These are phyloP conservation scores for Cinclus cinclus DNA, from an alignment of 2,113 vertebrate genomes.

Conservation along the genomic window DNA sequence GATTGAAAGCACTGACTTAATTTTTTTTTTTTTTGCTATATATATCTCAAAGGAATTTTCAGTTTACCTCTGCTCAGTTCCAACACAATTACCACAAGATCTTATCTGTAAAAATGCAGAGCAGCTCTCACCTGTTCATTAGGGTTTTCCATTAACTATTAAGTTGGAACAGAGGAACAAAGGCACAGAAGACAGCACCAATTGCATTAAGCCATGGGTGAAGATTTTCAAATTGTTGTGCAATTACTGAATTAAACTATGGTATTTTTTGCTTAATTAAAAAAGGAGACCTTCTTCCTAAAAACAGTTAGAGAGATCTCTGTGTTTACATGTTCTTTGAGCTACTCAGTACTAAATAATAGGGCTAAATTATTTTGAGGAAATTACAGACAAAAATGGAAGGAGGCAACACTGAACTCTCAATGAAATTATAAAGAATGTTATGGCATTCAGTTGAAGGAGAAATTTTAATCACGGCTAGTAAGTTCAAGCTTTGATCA, in stretches of 20 bases:
- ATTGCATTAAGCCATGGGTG: background rate
- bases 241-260: constrained; percentile 20
- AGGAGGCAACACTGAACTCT: background rate
- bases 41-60: constrained; percentile 28
- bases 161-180: background rate
- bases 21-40: background rate
- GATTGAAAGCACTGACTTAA: background rate
- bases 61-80: constrained; percentile 10
- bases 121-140: constrained; percentile 31
- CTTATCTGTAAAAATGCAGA: constrained; percentile 37
- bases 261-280: background rate
- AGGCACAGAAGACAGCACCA: background rate
- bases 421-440: background rate
- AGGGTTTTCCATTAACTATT: constrained; percentile 2
- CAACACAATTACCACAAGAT: constrained; percentile 50
- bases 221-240: constrained; percentile 4
- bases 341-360: background rate
- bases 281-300: background rate
- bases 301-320: background rate
- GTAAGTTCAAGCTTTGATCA: background rate
- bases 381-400: background rate
- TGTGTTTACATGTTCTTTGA: background rate
- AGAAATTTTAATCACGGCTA: background rate
- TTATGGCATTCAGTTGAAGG: background rate
- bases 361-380: background rate